phyloP scores from a whole-genome alignment of 2,113 vertebrate genomes.

The Mobula hypostoma region DNA sequence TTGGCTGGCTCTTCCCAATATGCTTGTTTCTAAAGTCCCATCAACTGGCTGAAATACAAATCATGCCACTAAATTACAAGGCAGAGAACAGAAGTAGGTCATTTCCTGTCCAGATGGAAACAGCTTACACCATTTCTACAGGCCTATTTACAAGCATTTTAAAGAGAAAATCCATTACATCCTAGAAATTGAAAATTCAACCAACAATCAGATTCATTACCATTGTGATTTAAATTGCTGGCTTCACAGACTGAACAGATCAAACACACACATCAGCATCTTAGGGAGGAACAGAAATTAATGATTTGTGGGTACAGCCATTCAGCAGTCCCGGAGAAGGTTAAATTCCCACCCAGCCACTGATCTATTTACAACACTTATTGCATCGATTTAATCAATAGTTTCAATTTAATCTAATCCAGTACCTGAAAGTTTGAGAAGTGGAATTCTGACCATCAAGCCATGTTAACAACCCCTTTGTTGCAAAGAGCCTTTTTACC shows the following conservation, averaged over 20 bases:
- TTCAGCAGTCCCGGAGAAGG: background rate
- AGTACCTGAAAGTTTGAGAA: background rate
- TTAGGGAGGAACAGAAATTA: background rate
- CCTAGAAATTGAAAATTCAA: background rate
- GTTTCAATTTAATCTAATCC: background rate
- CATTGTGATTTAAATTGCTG: background rate
- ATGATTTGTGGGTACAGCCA: background rate
- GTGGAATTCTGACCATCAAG: too few species aligned
- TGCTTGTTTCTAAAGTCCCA: background rate
- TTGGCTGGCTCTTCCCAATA: background rate
- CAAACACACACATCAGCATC: background rate
- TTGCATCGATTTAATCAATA: background rate
- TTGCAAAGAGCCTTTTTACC: too few species aligned
- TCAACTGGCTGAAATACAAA: background rate
- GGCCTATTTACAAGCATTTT: background rate
- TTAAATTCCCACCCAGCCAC: background rate
- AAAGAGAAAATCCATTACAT: background rate
- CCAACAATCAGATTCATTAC: too few species aligned
- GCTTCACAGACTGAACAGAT: background rate
- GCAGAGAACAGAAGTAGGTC: background rate
- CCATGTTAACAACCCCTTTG: too few species aligned
- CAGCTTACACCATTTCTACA: background rate
- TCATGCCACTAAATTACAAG: background rate
- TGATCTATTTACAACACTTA: background rate
- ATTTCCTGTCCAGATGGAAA: conserved; percentile 11